Base-by-base conservation (phyloP, 2,113 vertebrate species). In the Jacana jacana region DNA sequence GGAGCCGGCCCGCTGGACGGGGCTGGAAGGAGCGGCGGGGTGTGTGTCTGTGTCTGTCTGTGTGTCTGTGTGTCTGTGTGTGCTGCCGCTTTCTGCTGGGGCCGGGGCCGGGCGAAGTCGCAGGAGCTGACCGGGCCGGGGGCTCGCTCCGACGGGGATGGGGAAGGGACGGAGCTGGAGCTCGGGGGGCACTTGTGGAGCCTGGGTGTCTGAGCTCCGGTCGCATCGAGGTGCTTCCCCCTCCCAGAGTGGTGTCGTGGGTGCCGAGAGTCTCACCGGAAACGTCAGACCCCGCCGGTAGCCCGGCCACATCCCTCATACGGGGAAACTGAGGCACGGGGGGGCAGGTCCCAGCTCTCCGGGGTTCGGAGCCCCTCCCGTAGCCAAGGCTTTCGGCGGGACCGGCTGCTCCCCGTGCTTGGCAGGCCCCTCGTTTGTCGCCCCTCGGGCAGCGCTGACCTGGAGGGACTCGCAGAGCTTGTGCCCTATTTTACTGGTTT, bases 341-440 rank as follows among this genome's bases (percentile, higher is more conserved):
- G 3, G 72, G 64, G 28, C 33, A 15, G 46, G 52, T 84, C 46
- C 51, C 73, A 14, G 31, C 60, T 39, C 44, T 1, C 13, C 8
- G 2, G 16, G 52, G 31, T 30, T 54, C 7, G 6, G 16, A 58
- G 42, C 30, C 4, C 1, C 42, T 20, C 44, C 13, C 2, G 14
- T 8, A 11, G n/a, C 75, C 1, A 3, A 35, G n/a, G 24, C 20
- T 37, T 9, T 13, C 11, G n/a, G 49, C 66, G 49, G 3, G 7
- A 28, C 8, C 4, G 8, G 13, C 20, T 35, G 51, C 71, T 51
- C 44, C 33, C 19, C 2, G 17, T 8, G 64, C 42, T 27, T 4
- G 23, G n/a, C 2, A 2, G 9, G 20, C 9, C 12, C 14, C n/a
- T n/a, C 0, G 5, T 18, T 63, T 9, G 2, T 12, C 3, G 17